Evolutionary conservation across 2,888 invertebrate species (phyloP), one percentile per base, ranked within the genome.

Genomic region (Eulithis testata): DNA sequence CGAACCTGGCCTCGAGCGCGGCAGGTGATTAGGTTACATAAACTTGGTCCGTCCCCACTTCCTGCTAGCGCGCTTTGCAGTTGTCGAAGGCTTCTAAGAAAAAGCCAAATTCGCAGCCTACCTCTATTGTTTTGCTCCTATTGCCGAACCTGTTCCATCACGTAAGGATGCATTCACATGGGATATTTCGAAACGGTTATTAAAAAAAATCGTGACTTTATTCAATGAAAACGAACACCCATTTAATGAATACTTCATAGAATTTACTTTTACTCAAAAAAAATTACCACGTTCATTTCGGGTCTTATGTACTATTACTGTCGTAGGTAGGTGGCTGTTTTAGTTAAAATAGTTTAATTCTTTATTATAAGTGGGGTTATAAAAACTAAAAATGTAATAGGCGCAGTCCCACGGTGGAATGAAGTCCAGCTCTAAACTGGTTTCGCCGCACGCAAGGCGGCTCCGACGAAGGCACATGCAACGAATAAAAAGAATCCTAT

Each of bases 1-100:
- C 80, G 80, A 77, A 77, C 68, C 81, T 88, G 88, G 87, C 90
- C 90, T 89, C 88, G 88, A 86, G 81, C 82, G 66, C 74, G 86
- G 90, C 91, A 93, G 93, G 92, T 93, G 93, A 93, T 93, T 93
- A 90, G 88, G 90, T 93, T 93, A 92, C 92, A 91, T 91, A 92
- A 91, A 90, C 90, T 90, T 85, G 88, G 88, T 80, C 87, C 88
- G 85, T 86, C 91, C 90, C 91, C 83, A 91, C 90, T 93, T 92
- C 92, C 93, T 91, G 91, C 87, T 88, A 84, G 85, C 88, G 85
- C 89, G 90, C 83, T 87, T 83, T 85, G 89, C 92, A 90, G 90
- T 93, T 91, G 89, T 88, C 85, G 87, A 85, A 86, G 83, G 81
- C 81, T 90, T 91, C 90, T 88, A 83, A 89, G 89, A 91, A 91